Evolutionary conservation across 92 coral and sea anemone species (phyloP).

Genomic region (Palythoa caribaeorum): DNA sequence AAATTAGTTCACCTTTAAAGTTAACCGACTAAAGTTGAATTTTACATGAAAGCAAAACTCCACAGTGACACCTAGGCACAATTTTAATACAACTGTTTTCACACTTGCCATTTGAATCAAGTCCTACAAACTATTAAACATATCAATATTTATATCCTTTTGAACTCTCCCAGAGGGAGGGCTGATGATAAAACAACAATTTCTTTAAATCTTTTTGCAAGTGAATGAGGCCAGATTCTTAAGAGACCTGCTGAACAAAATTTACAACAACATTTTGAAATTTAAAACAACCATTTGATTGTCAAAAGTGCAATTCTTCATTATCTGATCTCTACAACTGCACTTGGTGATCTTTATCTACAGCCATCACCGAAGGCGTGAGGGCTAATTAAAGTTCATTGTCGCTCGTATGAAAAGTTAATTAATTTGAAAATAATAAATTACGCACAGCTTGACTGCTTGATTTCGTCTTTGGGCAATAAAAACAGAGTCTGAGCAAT

Average conservation of each 20-base stretch:
- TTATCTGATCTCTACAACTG: conserved; percentile 35
- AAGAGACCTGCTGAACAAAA: neutral
- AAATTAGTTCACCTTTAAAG: neutral
- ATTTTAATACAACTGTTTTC: neutral
- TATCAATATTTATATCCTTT: conserved; percentile 44
- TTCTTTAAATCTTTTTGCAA: conserved; percentile 2
- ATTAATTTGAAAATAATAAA: conserved; percentile 53
- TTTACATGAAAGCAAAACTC: neutral
- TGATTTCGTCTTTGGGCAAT: conserved; percentile 14
- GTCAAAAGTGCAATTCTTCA: neutral
- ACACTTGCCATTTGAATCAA: neutral
- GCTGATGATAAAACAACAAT: neutral
- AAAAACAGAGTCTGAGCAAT: conserved; percentile 39
- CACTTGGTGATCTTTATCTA: conserved; percentile 20
- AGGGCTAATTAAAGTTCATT: conserved; percentile 38
- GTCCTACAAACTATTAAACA: conserved; percentile 15
- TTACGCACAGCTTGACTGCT: conserved; percentile 44
- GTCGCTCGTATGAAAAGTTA: conserved; percentile 45
- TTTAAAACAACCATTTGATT: neutral
- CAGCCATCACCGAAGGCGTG: conserved; percentile 31
- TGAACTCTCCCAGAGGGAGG: conserved; percentile 34
- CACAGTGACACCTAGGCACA: neutral
- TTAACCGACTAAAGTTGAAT: neutral
- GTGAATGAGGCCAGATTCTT: neutral
- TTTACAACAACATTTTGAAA: neutral